These are phyloP conservation scores for Gastrophryne carolinensis DNA, from an alignment of 2,797 vertebrate genomes.

Conservation along the genomic window DNA sequence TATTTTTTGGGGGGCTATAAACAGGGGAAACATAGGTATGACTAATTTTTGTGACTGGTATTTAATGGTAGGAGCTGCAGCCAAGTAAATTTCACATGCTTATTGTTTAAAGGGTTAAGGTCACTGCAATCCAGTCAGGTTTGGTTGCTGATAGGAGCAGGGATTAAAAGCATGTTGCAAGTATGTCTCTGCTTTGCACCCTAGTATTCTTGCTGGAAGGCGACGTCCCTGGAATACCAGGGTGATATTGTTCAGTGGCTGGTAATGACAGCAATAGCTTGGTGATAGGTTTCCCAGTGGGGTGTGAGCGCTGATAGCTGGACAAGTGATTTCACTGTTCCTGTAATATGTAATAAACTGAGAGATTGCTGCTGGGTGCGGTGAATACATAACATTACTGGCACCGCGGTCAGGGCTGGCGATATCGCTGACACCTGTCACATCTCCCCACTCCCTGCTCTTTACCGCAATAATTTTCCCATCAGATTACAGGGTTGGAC, in stretches of 20 bases:
- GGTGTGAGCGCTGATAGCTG: neutral
- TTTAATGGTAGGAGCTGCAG: too few species aligned
- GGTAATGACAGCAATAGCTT: neutral
- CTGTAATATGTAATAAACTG: slow-evolving; percentile 3
- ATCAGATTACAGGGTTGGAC: slow-evolving; percentile 17
- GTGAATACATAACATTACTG: neutral
- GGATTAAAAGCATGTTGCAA: too few species aligned
- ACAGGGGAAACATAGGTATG: too few species aligned
- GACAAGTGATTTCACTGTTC: neutral
- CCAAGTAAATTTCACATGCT: too few species aligned
- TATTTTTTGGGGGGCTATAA: too few species aligned
- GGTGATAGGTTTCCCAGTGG: neutral
- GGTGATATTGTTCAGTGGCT: too few species aligned
- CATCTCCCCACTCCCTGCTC: neutral
- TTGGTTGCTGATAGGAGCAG: too few species aligned
- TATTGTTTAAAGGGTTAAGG: too few species aligned
- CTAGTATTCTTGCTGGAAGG: neutral
- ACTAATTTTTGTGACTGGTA: too few species aligned
- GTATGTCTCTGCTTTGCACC: too few species aligned
- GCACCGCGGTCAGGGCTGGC: neutral
- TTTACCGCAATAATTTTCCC: neutral
- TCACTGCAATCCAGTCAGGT: too few species aligned
- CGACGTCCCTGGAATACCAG: too few species aligned
- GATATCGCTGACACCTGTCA: slow-evolving; percentile 8
- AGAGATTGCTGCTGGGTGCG: neutral